phyloP scores from a whole-genome alignment of 2,113 vertebrate species.

The Hirundichthys speculiger region DNA sequence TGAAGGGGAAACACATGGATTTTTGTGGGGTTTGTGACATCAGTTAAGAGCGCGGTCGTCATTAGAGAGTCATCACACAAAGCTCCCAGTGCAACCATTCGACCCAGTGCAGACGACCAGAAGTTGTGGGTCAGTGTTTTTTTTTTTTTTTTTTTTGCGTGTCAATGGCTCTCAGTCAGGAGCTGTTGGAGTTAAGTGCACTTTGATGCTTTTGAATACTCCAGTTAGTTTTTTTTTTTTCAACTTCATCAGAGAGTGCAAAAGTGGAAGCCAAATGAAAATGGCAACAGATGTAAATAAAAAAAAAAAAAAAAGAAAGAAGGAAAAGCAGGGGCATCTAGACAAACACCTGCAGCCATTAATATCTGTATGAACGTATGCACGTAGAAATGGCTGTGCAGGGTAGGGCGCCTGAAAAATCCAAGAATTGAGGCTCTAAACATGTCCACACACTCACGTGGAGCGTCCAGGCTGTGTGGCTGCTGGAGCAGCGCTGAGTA shows the following conservation, averaged over 20 bases:
- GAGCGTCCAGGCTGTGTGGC: conserved; percentile 47
- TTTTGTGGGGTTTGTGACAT: conserved; percentile 58
- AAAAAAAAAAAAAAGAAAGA: neutral
- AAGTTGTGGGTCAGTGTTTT: conserved; percentile 68
- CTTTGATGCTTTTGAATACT: conserved; percentile 55
- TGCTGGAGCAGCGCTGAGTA: conserved; percentile 57
- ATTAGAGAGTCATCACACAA: conserved; percentile 67
- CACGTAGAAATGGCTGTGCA: neutral
- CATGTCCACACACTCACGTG: conserved; percentile 4
- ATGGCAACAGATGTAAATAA: too few species aligned
- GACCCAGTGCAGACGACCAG: conserved; percentile 31
- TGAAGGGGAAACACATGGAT: conserved; percentile 49
- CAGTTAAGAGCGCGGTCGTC: conserved; percentile 58
- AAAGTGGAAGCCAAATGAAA: too few species aligned
- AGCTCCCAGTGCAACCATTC: conserved; percentile 59
- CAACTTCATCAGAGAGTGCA: too few species aligned
- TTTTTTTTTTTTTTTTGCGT: too few species aligned
- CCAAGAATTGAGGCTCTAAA: neutral
- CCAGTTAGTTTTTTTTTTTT: conserved; percentile 13
- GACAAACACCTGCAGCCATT: conserved; percentile 16
- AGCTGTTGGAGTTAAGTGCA: conserved; percentile 44
- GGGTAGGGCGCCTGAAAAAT: neutral
- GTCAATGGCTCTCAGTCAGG: conserved; percentile 51
- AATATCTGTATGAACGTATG: conserved; percentile 1
- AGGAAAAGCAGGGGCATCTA: neutral